Evolutionary conservation across 2,888 invertebrate genomes (phyloP), one percentile per base, ranked within the genome.

Genomic region (Melinaea marsaeus): DNA sequence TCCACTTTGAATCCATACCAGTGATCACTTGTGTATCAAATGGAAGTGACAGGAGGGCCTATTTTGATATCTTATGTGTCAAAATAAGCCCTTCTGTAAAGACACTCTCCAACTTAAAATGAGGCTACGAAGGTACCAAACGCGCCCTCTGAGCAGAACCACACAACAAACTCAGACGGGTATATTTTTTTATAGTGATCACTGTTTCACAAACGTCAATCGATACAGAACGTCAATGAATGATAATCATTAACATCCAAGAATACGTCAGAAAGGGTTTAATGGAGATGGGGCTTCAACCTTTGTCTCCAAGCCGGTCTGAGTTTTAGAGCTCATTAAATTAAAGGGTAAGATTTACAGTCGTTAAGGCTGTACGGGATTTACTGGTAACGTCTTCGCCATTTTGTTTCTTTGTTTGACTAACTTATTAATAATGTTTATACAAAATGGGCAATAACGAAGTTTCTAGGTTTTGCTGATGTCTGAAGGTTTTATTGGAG

Each of bases 241-340:
- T 35, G 35, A 51, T 59, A 59, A 51, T 55, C 58, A 33, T 58
- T 13, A 58, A 3, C 58, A 45, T 58, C 46, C 48, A 13, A 58
- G 32, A 48, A 35, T 22, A 54, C 60, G 32, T 55, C 54, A 37
- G 35, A 55, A 48, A 33, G 61, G 67, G 59, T 66, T 68, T 83
- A 85, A 84, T 83, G 83, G 83, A 86, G 86, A 82, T 76, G 74
- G 74, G 73, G 74, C 75, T 75, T 72, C 77, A 78, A 78, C 80
- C 85, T 81, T 87, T 88, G 86, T 89, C 84, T 79, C 74, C 74
- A 72, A 75, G 75, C 71, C 75, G 75, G 81, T 75, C 85, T 88
- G 88, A 83, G 80, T 86, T 88, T 86, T 83, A 86, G 84, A 81
- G 84, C 85, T 86, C 88, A 86, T 89, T 88, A 86, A 83, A 84